These are phyloP conservation scores for Dascyllus trimaculatus DNA, from an alignment of 2,113 vertebrate genomes.

Conservation along the genomic window DNA sequence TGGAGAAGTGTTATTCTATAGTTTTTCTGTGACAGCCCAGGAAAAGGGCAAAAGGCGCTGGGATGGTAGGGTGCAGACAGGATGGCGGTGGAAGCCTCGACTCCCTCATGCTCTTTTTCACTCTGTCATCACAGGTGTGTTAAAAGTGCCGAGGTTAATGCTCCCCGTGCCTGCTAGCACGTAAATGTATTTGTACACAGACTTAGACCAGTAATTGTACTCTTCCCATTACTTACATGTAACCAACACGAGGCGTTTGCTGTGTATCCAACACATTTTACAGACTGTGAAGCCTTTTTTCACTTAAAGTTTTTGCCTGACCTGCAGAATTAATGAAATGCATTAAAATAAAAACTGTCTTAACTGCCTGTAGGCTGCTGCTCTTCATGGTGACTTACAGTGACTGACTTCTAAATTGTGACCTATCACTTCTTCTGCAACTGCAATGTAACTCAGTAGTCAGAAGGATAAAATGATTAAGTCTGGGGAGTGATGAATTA, in stretches of 20 bases:
- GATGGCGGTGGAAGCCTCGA: slow-evolving; percentile 72
- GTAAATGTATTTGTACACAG: slow-evolving; percentile 32
- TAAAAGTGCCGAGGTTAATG: slow-evolving; percentile 69
- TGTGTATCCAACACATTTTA: neutral
- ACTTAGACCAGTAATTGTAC: slow-evolving; percentile 14
- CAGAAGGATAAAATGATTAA: slow-evolving; percentile 25
- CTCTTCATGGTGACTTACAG: neutral
- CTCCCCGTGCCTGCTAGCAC: slow-evolving; percentile 17
- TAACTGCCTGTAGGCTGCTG: neutral
- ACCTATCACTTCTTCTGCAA: slow-evolving; percentile 1
- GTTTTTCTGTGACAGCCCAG: slow-evolving; percentile 78
- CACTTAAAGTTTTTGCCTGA: neutral
- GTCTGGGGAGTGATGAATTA: neutral
- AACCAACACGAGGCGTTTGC: neutral
- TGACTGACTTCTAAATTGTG: slow-evolving; percentile 18
- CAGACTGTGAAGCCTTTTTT: neutral
- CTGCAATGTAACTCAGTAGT: slow-evolving; percentile 6
- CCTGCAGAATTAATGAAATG: neutral
- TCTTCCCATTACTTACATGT: neutral
- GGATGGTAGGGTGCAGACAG: slow-evolving; percentile 79
- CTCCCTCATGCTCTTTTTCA: slow-evolving; percentile 66
- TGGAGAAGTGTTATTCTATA: slow-evolving; percentile 84
- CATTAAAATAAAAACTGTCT: neutral
- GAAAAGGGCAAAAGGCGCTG: slow-evolving; percentile 77
- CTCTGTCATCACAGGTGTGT: slow-evolving; percentile 81